phyloP scores from a whole-genome alignment of 2,113 vertebrate species.

The Kobus ellipsiprymnus region DNA sequence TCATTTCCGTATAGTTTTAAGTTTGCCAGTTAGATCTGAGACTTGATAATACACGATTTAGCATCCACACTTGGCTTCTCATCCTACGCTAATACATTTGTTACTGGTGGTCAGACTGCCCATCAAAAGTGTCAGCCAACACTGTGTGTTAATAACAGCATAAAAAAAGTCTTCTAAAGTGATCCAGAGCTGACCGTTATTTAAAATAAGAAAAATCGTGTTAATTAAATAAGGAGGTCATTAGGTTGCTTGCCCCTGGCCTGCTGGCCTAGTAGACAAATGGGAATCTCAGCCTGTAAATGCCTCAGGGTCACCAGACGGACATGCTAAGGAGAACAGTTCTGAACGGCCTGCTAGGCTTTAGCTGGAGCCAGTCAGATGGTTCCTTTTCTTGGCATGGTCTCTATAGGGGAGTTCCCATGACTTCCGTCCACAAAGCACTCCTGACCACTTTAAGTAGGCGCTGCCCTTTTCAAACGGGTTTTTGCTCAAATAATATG shows the following conservation, averaged over 20 bases:
- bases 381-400: rapidly evolving
- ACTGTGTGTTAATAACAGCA: background rate
- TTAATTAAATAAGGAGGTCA: background rate
- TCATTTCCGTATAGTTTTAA: background rate
- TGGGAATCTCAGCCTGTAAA: background rate
- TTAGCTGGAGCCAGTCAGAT: background rate
- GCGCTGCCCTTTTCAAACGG: background rate
- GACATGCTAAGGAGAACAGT: background rate
- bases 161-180: background rate
- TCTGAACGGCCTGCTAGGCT: background rate
- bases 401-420: background rate
- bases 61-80: background rate
- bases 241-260: background rate
- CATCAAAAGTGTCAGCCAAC: too few species aligned
- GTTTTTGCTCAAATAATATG: background rate
- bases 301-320: background rate
- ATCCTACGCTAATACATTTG: too few species aligned
- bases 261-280: background rate
- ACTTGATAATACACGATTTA: background rate
- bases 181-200: background rate
- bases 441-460: background rate
- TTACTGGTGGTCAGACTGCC: background rate
- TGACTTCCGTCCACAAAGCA: background rate
- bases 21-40: background rate
- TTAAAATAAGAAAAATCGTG: background rate